Percentiles rank a stretch among this genome's conserved stretches.
These are phyloP conservation scores for Xestia rhomboidea DNA, from an alignment of 2,888 invertebrate species.

Conservation along the genomic window DNA sequence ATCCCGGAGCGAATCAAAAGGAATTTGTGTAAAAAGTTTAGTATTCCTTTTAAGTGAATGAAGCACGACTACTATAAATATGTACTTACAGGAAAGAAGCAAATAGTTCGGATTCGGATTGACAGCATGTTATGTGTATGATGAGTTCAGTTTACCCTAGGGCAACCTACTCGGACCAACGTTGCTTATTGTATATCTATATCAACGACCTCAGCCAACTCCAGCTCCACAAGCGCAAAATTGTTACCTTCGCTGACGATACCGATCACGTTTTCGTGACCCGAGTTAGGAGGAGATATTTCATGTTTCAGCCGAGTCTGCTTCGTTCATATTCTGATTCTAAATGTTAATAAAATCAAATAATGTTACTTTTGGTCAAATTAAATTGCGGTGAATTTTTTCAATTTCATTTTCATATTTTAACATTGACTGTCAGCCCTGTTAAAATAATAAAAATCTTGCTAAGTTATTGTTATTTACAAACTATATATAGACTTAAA, in stretches of 20 bases:
- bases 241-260: background rate
- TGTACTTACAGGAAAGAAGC: background rate
- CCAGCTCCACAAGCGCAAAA: background rate
- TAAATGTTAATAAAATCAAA: too few species aligned
- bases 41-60: background rate
- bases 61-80: background rate
- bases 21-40: background rate
- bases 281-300: background rate
- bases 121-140: background rate
- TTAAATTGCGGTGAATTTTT: too few species aligned
- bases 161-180: background rate
- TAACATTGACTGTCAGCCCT: too few species aligned
- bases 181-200: background rate
- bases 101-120: background rate
- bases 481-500: too few species aligned
- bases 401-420: too few species aligned
- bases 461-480: too few species aligned
- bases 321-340: too few species aligned
- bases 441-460: too few species aligned
- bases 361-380: too few species aligned
- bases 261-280: background rate
- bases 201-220: background rate
- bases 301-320: too few species aligned
- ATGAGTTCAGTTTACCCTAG: background rate
- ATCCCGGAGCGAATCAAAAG: background rate